Evolutionary conservation across 1,140 invertebrate species (phyloP), one percentile per base, ranked within the genome.

Genomic region (Scaptomyza montana): DNA sequence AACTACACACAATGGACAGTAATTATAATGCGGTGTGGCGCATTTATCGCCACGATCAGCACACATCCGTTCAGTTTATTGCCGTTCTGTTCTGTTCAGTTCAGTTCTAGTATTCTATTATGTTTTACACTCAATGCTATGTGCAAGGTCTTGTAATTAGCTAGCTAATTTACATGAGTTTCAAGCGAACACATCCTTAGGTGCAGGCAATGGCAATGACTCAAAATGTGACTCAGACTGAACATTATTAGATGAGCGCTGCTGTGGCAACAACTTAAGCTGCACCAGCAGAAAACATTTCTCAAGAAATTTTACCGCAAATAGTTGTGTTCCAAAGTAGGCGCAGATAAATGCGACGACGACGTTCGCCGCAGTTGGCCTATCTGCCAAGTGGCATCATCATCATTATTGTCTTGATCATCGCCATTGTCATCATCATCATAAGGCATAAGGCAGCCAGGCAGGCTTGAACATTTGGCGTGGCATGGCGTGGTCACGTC

Each of bases 21-120:
- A 87, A 87, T 87, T 87, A 87, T 87, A 87, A 82, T 87, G 72
- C 81, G 80, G 85, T 85, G 77, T 71, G 81, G 74, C 82, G 79
- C 82, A 87, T 87, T 87, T 87, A 87, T 87, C 82, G 76, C 68
- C 75, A 33, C 68, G 78, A 87, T 87, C 82, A 82, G 78, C 81
- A 80, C 47, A 87, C 82, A 87, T 81, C 78, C 81, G 78, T 78
- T 81, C 61, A 53, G 74, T 68, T 65, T 59, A 57, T 63, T 19
- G 8, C 16, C 0, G 13, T 10, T 25, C 13, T 5, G 10, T 10
- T 25, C 39, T 21, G 21, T 33, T 13, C n/a, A 28, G 41, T 36
- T 55, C 16, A 30, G 28, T 30, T 16, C 16, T n/a, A 16, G 16
- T 54, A 46, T 61, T 53, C 8, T 43, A 72, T 76, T 72, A 72